These are phyloP conservation scores for Ophion costatus DNA, from an alignment of 2,888 invertebrate genomes.

Conservation along the genomic window DNA sequence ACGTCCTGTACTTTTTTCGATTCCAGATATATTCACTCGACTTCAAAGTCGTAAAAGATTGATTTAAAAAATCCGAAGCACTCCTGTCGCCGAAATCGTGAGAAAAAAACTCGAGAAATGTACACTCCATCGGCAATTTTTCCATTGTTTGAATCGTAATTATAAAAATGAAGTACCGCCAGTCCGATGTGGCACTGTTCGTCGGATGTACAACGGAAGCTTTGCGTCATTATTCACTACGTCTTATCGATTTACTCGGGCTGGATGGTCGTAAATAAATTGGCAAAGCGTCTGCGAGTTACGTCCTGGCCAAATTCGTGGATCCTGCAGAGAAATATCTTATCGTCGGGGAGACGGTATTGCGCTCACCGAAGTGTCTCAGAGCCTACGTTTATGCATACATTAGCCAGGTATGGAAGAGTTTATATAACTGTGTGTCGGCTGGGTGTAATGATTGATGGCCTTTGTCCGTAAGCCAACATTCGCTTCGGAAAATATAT, in stretches of 20 bases:
- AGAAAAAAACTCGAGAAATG: background rate
- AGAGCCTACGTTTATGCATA: slow-evolving; percentile 12
- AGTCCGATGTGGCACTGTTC: slow-evolving; percentile 7
- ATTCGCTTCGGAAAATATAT: slow-evolving; percentile 66
- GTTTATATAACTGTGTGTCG: slow-evolving; percentile 24
- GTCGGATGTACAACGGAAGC: background rate
- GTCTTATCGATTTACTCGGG: slow-evolving; percentile 54
- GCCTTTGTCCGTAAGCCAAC: slow-evolving; percentile 69
- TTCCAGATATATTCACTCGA: background rate
- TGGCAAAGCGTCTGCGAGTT: slow-evolving; percentile 46
- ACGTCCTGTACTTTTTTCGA: background rate
- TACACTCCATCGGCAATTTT: background rate
- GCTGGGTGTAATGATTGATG: slow-evolving; percentile 74
- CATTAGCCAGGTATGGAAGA: background rate
- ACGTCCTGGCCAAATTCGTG: slow-evolving; percentile 50
- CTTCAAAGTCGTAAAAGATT: background rate
- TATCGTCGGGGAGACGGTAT: slow-evolving; percentile 35
- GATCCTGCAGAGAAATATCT: slow-evolving; percentile 31
- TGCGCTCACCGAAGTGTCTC: slow-evolving; percentile 47
- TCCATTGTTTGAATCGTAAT: background rate
- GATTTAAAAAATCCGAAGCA: background rate
- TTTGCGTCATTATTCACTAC: slow-evolving; percentile 32
- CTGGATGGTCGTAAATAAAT: slow-evolving; percentile 50
- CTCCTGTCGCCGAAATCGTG: too few species aligned
- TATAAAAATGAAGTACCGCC: background rate